Evolutionary conservation across 2,113 vertebrate genomes (phyloP), one percentile per base, ranked within the genome.

Genomic region (Semnopithecus entellus): DNA sequence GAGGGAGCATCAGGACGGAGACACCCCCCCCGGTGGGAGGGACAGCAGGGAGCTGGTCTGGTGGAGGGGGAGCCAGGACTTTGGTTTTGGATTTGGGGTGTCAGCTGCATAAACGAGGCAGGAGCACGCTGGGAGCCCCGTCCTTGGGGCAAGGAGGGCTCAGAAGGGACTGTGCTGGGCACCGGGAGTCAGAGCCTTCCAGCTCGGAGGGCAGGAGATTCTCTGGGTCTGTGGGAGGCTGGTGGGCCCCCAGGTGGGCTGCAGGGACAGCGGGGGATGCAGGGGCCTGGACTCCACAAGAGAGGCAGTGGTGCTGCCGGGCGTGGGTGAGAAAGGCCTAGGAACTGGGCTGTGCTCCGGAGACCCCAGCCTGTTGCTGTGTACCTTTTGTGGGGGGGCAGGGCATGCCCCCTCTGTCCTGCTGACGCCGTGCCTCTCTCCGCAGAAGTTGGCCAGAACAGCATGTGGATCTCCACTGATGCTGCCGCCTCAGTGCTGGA

Each of bases 381-480:
- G 14, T 13, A 3, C 66, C 66, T 68, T 18, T 25, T 43, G 72
- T 23, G 12, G 23, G 40, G 43, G 14, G 25, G 25, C 14, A 4
- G 52, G 25, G 25, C 20, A 16, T 0, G 30, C 14, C 16, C 32
- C 66, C 40, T 18, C 50, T 40, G 32, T 68, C 30, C 22, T 16
- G 1, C 32, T 35, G 12, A 9, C 2, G 2, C 0, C 17, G 0
- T 8, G 2, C 5, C 14, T 38, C 32, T 50, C 96, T 97, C 98
- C 85, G 96, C 98, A 99, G 99, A 99, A 98, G 99, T 99, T 98
- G 99, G 99, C 94, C 99, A 99, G 98, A 99, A 98, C 99, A 99
- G 99, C 98, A 99, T 99, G 99, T 99, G 99, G 99, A 99, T 99
- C 97, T 99, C 99, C 82, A 98, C 99, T 84, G 99, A 99, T 43